phyloP scores from a whole-genome alignment of 2,888 invertebrate species.

The Eupithecia abbreviata region DNA sequence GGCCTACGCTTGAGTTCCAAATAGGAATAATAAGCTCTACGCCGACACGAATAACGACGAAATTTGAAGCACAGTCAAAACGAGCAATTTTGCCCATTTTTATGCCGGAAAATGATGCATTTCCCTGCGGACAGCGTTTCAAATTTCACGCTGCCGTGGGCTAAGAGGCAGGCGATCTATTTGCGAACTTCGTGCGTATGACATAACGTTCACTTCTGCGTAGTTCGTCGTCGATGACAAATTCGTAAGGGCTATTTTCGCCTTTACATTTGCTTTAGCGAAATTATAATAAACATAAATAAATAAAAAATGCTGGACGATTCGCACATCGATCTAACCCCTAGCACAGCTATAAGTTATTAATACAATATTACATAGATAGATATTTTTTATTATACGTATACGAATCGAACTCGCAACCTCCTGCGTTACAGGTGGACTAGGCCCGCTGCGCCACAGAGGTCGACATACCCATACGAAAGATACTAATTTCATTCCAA shows the following conservation, averaged over 20 bases:
- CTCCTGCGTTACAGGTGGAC: not conserved
- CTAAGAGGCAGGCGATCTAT: slow-evolving; percentile 18
- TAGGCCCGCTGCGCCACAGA: not conserved
- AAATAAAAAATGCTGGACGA: not conserved
- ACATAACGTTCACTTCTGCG: slow-evolving; percentile 1
- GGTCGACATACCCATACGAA: not conserved
- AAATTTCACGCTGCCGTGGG: slow-evolving; percentile 27
- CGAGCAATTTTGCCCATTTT: slow-evolving; percentile 5
- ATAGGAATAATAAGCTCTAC: not conserved
- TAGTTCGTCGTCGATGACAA: not conserved
- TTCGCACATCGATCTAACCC: too few relatives aligned
- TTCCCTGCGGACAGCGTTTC: slow-evolving; percentile 25
- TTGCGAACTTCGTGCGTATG: slow-evolving; percentile 12
- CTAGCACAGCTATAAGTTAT: too few relatives aligned
- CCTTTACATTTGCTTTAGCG: not conserved
- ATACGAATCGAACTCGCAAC: not conserved
- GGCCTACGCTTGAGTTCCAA: not conserved
- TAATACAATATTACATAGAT: too few relatives aligned
- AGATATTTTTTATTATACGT: not conserved
- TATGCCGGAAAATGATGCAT: slow-evolving; percentile 24
- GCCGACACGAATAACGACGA: not conserved
- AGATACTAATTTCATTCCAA: not conserved
- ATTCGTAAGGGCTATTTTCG: not conserved
- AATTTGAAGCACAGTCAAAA: not conserved
- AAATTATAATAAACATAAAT: not conserved